Base-by-base conservation (phyloP, 1,140 invertebrate species). In the Tenebrio molitor region DNA sequence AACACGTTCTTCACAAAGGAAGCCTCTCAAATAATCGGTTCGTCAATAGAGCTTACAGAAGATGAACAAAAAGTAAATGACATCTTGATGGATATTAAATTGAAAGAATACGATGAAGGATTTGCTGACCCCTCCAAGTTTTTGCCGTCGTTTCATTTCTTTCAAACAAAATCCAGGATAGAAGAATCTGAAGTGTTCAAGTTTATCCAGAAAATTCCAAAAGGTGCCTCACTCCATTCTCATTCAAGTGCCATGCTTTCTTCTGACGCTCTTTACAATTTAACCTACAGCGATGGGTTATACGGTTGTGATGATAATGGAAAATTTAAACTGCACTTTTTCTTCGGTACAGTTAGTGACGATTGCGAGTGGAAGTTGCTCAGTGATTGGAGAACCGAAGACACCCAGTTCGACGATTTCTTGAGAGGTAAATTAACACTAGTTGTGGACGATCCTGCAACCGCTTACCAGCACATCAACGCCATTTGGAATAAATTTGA, bases 401-500 rank as follows among this genome's bases (percentile, higher is more conserved):
- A 76, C 7, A 69, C 82, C 2, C 10, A 25, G 10, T 90, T 90
- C 75, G 88, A 92, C 79, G 77, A 81, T 10, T 83, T 85, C 50
- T 81, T 92, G 33, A 84, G 86, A 41, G 82, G 81, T 34, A 74
- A 85, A 12, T 85, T 95, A 67, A 88, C 89, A 0, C 83, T 94
- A 76, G 82, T 87, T 5, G 84, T 85, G 0, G 77, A 86, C 0
- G 78, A 91, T 77, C 91, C 92, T 1, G 83, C 84, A 5, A 79
- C 77, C 14, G 80, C 79, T 7, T 94, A 93, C 73, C 79, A 85
- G 0, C 85, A 88, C 68, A 87, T 89, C 0, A 87, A 92, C 74
- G 83, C 82, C 0, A 90, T 90, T 0, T 96, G 94, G 95, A 53
- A 74, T 0, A 84, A 85, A 15, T 95, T 95, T 78, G 83, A 82